A percentile compares a stretch with the other conserved stretches of the same genome.
phyloP scores from a whole-genome alignment of 37 sponge, comb jelly and placozoan species.

The Oscarella lobularis region DNA sequence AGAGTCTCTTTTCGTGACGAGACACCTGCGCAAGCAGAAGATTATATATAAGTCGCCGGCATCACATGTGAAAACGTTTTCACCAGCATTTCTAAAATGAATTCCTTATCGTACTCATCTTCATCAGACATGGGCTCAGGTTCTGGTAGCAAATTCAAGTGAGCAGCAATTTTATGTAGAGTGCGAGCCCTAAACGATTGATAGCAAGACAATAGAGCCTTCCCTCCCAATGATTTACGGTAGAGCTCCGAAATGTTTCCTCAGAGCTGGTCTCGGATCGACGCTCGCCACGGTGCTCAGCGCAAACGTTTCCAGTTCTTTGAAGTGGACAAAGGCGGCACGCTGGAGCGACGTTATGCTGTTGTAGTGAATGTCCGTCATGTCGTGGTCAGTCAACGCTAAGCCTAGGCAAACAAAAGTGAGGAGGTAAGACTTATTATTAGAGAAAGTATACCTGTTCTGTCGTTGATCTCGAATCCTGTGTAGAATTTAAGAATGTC shows the following conservation, averaged over 20 bases:
- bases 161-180: slow-evolving; percentile 56
- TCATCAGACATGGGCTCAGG: not conserved
- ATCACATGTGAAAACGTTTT: not conserved
- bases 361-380: slow-evolving; percentile 67
- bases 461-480: slow-evolving; percentile 89
- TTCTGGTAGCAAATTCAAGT: slow-evolving; percentile 45
- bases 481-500: slow-evolving; percentile 81
- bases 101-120: not conserved
- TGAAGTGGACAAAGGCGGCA: slow-evolving; percentile 66
- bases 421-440: not conserved
- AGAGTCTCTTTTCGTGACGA: slow-evolving; percentile 66
- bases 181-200: slow-evolving; percentile 32
- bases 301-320: slow-evolving; percentile 64
- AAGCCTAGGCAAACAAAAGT: not conserved
- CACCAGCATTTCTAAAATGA: slow-evolving; percentile 58
- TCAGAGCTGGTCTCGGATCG: slow-evolving; percentile 59
- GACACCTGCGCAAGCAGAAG: slow-evolving; percentile 1
- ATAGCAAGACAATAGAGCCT: not conserved
- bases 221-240: slow-evolving; percentile 16
- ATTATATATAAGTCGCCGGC: not conserved
- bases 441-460: slow-evolving; percentile 24
- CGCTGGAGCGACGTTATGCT: slow-evolving; percentile 60
- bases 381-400: slow-evolving; percentile 72
- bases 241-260: slow-evolving; percentile 51
- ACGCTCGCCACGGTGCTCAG: slow-evolving; percentile 83